A percentile compares a stretch with the other conserved stretches of the same genome.
Conservation (phyloP, 2,888 invertebrate species). For the Augochlorella aurata region DNA sequence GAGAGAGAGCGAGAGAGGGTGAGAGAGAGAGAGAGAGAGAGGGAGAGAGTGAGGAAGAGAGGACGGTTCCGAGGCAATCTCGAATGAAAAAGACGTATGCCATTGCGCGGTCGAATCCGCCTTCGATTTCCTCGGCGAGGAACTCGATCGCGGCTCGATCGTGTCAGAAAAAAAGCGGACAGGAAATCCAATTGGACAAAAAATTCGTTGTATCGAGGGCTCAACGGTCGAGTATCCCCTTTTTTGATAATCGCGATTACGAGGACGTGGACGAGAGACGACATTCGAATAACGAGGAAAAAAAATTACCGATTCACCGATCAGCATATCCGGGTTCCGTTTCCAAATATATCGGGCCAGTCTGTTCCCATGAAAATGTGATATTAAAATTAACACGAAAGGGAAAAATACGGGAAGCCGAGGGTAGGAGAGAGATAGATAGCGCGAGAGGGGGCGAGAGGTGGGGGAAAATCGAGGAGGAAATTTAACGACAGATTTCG, state of each 20-base stretch:
- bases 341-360: conserved; percentile 67
- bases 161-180: neutral
- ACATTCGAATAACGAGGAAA: neutral
- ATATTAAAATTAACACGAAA: conserved; percentile 72
- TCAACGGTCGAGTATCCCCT: neutral
- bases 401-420: conserved; percentile 44
- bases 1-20: too few species aligned
- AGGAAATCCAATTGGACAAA: neutral
- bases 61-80: neutral
- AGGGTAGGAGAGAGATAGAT: conserved; percentile 9
- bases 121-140: too few species aligned
- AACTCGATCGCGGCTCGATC: too few species aligned
- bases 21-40: too few species aligned
- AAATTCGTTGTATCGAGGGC: conserved; percentile 1
- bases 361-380: conserved; percentile 71
- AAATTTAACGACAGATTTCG: conserved; percentile 37
- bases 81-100: too few species aligned
- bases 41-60: neutral
- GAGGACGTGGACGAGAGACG: neutral
- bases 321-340: conserved; percentile 27
- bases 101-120: too few species aligned
- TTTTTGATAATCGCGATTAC: neutral
- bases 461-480: conserved; percentile 9
- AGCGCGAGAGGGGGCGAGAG: neutral
- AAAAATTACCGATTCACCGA: conserved; percentile 8